Evolutionary conservation across 2,797 vertebrate species (phyloP), one percentile per base, ranked within the genome.

Genomic region (Austrolebias charrua): DNA sequence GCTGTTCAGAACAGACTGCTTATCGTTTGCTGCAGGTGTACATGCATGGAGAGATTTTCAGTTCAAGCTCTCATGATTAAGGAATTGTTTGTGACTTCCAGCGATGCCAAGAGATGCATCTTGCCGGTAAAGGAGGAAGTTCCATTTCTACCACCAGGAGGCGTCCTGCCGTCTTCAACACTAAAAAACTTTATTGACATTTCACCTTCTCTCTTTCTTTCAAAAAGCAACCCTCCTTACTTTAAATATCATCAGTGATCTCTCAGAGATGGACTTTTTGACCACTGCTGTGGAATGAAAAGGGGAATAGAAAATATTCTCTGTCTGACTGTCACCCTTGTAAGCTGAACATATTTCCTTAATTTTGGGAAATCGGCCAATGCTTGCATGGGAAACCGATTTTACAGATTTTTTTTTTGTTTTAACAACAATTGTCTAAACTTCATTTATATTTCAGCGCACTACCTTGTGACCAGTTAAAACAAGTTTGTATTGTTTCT

Each of bases 131-230:
- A 69, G 60, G 60, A 62, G 60, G 68, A 80, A 55, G 52, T 28
- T 64, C 55, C 28, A 46, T 73, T 70, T 42, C 69, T 15, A 19
- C 86, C 86, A 86, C 80, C 81, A 87, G 85, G 83, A 85, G 86
- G 82, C 80, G 69, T 79, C 71, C 69, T 55, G 71, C 60, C 71
- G 60, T 76, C 73, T 74, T 53, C 40, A 29, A 40, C 31, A 55
- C 58, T 75, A 58, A 60, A 51, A 60, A 19, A 19, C n/a, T 63
- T 29, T 60, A 35, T 43, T 42, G 19, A 2, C 29, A 31, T 53
- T 55, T 54, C 68, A 38, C 48, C 31, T 31, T 47, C 50, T 44
- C 33, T 19, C 47, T 20, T 20, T 38, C n/a, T 18, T 16, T 52
- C 12, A 18, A 51, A 42, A 46, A 19, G 46, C 31, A 29, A 51